These are phyloP conservation scores for Papilio helenus DNA, from an alignment of 1,140 invertebrate genomes.

Conservation along the genomic window DNA sequence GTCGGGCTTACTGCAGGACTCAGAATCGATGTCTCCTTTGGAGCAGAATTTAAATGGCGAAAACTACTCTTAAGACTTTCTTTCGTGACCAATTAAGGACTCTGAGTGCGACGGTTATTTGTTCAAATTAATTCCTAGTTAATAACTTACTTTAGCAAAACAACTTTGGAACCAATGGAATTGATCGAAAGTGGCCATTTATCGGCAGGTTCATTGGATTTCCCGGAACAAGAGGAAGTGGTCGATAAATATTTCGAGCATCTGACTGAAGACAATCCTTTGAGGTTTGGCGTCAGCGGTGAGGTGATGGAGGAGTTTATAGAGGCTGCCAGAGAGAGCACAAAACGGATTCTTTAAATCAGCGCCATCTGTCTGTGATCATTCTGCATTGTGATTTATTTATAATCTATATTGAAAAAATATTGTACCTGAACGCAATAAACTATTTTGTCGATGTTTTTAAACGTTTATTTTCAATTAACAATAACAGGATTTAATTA, in stretches of 20 bases:
- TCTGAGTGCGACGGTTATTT: too few relatives aligned
- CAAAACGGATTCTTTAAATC: constrained; percentile 48
- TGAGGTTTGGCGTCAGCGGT: constrained; percentile 70
- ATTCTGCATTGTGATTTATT: constrained; percentile 43
- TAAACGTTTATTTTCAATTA: not conserved
- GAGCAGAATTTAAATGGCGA: too few relatives aligned
- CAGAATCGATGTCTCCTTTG: not conserved
- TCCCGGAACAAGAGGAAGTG: constrained; percentile 85
- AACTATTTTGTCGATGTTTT: not conserved
- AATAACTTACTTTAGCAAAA: too few relatives aligned
- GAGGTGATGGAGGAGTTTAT: constrained; percentile 75
- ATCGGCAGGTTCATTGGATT: constrained; percentile 85
- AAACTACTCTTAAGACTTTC: too few relatives aligned
- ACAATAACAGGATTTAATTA: too few relatives aligned
- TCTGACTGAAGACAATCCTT: constrained; percentile 78
- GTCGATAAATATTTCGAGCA: constrained; percentile 84
- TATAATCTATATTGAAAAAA: constrained; percentile 15
- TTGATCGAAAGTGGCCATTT: too few relatives aligned
- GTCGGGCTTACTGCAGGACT: not conserved
- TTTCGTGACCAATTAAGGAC: too few relatives aligned
- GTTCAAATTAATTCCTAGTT: too few relatives aligned
- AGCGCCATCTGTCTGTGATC: constrained; percentile 42
- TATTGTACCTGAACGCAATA: constrained; percentile 32
- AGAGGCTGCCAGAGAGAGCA: constrained; percentile 57
- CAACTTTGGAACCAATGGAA: too few relatives aligned